phyloP scores from a whole-genome alignment of 2,113 vertebrate species.

The Macroglossus sobrinus region DNA sequence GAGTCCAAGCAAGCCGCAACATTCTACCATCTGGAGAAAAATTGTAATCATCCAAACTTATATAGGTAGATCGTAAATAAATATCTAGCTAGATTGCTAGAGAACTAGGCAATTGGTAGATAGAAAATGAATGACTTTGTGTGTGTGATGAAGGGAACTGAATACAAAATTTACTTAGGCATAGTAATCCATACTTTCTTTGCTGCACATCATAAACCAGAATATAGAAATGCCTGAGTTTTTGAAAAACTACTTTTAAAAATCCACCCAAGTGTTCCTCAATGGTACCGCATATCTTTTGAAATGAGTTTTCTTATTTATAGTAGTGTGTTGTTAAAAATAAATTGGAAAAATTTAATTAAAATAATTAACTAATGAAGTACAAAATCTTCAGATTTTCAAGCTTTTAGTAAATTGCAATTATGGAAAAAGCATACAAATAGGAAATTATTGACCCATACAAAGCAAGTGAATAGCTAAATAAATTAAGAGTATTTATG shows the following conservation, averaged over 20 bases:
- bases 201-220: background rate
- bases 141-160: background rate
- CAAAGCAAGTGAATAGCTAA: background rate
- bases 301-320: background rate
- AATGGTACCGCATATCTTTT: background rate
- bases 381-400: background rate
- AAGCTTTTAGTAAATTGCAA: background rate
- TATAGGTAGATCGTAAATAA: background rate
- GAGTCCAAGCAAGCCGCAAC: background rate
- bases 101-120: too few relatives aligned
- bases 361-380: background rate
- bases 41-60: background rate
- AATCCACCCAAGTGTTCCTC: background rate
- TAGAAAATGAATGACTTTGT: background rate
- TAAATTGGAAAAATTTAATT: background rate
- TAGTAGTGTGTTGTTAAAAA: background rate
- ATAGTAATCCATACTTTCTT: background rate
- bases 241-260: background rate
- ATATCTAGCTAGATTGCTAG: too few relatives aligned
- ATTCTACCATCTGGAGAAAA: background rate
- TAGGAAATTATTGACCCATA: background rate
- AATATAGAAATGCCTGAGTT: background rate
- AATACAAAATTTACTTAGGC: background rate
- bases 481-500: background rate
- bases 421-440: background rate